Evolutionary conservation across 2,113 vertebrate genomes (phyloP), one percentile per base, ranked within the genome.

Genomic region (Orthonyx spaldingii): DNA sequence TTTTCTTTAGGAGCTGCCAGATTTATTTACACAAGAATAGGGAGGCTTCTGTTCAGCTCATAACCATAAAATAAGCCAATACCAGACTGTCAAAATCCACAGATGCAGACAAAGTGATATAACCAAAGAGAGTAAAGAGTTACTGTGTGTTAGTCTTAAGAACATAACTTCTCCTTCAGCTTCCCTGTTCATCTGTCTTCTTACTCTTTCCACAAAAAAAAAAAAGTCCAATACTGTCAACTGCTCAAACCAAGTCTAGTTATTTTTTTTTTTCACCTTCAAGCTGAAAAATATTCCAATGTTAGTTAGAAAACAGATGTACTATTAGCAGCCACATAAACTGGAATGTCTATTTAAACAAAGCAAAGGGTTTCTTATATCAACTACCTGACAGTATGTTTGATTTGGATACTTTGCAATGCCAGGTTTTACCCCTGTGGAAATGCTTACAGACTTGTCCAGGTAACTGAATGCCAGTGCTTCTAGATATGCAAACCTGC

Each of bases 1-100:
- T 72, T 80, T 61, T 86, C 69, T 44, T 77, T 33, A 80, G 76
- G 50, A 92, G 41, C 6, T 42, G 52, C 41, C 50, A 74, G 60
- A 86, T 77, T 52, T 94, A 92, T 86, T 93, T 88, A 37, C 19
- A 83, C 14, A 22, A 88, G 59, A 80, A 75, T 9, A 91, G 70
- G 75, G 87, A 95, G 68, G 85, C 20, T 80, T 90, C 87, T 92
- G 44, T 81, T 85, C 75, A 90, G 68, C 46, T 86, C 82, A 68
- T 30, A 91, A 64, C 60, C 47, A 75, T 90, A 94, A 91, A 90
- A 76, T 74, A 91, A 71, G 57, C 52, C 64, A 89, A 55, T 72
- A 94, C 32, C 14, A 87, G 50, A 53, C 52, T 91, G 79, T 77
- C 84, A 93, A 94, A 96, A 84, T 11, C 32, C 57, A 70, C 63